These are phyloP conservation scores for Pachypsylla venusta DNA, from an alignment of 1,140 invertebrate species.

Conservation along the genomic window DNA sequence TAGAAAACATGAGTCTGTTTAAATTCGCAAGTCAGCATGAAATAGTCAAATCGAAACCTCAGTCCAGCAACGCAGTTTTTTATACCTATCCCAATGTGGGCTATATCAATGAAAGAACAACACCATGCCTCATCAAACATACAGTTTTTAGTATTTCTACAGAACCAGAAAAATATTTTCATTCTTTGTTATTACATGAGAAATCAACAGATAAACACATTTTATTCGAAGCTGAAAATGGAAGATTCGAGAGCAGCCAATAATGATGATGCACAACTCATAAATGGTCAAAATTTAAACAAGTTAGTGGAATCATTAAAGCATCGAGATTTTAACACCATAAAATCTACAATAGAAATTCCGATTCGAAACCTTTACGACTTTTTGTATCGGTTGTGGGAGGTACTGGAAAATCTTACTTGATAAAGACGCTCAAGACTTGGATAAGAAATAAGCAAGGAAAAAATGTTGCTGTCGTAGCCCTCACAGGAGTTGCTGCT, in stretches of 20 bases:
- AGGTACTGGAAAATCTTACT: constrained; percentile 24
- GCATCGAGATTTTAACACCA: no score
- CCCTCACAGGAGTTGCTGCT: constrained; percentile 25
- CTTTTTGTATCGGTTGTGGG: constrained; percentile 17
- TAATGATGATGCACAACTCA: no score
- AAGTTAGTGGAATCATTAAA: no score
- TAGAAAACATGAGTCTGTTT: constrained; percentile 20
- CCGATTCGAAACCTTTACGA: constrained; percentile 11
- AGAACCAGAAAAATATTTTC: constrained; percentile 15
- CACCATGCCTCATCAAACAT: constrained; percentile 10
- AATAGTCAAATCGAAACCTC: constrained; percentile 3
- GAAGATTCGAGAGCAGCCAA: not conserved
- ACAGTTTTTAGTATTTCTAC: not conserved
- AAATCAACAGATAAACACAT: not conserved
- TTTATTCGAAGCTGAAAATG: not conserved
- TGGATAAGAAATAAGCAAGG: constrained; percentile 18
- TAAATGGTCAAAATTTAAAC: no score
- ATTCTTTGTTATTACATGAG: not conserved
- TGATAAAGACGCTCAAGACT: constrained; percentile 19
- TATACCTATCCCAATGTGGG: not conserved
- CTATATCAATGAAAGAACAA: not conserved
- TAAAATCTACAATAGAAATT: no score
- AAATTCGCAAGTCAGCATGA: constrained; percentile 17
- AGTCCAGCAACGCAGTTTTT: not conserved
- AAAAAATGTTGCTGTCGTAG: constrained; percentile 23